These are phyloP conservation scores for Trichomalopsis sarcophagae DNA, from an alignment of 1,140 invertebrate species.

Conservation along the genomic window DNA sequence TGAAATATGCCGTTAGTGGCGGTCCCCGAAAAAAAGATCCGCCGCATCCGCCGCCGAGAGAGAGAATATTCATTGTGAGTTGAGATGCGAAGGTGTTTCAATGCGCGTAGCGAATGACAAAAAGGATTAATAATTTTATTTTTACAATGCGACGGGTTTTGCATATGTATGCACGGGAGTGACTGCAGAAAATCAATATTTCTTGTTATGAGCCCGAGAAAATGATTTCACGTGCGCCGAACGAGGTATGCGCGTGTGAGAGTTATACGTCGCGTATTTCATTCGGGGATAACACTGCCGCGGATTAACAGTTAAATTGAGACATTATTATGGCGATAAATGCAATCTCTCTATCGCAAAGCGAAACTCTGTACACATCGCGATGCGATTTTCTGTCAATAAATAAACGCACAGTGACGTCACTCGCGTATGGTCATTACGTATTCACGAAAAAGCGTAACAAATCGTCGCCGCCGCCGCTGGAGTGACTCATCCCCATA, in stretches of 20 bases:
- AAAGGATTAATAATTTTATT: slow-evolving; percentile 32
- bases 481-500: slow-evolving; percentile 14
- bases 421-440: not conserved
- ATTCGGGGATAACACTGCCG: not conserved
- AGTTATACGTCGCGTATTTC: not conserved
- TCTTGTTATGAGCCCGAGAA: slow-evolving; percentile 8
- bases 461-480: not conserved
- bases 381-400: not conserved
- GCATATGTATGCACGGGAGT: slow-evolving; percentile 12
- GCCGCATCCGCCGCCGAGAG: not conserved
- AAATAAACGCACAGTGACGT: not conserved
- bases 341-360: not conserved
- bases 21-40: not conserved
- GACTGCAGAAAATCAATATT: slow-evolving; percentile 23
- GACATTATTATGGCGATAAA: not conserved
- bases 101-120: slow-evolving; percentile 2
- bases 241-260: not conserved
- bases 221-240: not conserved
- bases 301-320: slow-evolving; percentile 1
- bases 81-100: slow-evolving; percentile 8
- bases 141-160: not conserved
- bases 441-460: slow-evolving; percentile 39
- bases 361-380: not conserved
- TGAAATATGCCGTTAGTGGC: slow-evolving; percentile 60
- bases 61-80: not conserved